Percentiles rank a stretch among this genome's conserved stretches.
These are phyloP conservation scores for Enteromius paludinosus DNA, from an alignment of 2,797 vertebrate species.

Conservation along the genomic window DNA sequence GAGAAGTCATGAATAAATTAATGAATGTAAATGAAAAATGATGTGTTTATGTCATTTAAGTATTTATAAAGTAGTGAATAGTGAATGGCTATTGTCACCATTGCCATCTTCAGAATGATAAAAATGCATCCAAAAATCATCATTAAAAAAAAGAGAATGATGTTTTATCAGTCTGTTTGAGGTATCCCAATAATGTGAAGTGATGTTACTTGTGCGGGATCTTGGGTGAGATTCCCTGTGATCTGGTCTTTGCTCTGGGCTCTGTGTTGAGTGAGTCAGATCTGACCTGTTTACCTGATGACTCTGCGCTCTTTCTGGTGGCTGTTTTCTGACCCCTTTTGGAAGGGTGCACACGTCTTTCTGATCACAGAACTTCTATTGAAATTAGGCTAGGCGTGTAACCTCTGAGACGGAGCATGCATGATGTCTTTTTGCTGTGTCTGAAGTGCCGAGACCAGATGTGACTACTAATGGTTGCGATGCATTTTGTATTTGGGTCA, in stretches of 20 bases:
- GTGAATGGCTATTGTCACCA: neutral
- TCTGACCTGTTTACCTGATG: constrained; percentile 63
- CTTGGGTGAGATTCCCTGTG: constrained; percentile 4
- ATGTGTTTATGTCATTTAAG: neutral
- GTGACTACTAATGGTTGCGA: neutral
- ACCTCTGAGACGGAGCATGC: constrained; percentile 54
- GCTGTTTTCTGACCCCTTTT: constrained; percentile 71
- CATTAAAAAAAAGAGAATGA: neutral
- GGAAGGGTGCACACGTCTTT: constrained; percentile 70
- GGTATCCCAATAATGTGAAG: neutral
- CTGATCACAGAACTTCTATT: constrained; percentile 59
- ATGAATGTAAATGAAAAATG: neutral
- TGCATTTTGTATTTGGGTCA: constrained; percentile 7
- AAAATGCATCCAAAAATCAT: neutral
- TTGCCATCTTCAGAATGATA: neutral
- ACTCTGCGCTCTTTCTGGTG: constrained; percentile 54
- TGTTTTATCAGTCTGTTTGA: neutral
- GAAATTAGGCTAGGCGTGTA: constrained; percentile 57
- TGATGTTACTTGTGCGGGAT: neutral
- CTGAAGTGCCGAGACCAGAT: constrained; percentile 54
- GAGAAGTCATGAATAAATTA: neutral
- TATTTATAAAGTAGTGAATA: neutral
- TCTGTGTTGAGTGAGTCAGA: constrained; percentile 5
- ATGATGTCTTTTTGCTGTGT: constrained; percentile 37
- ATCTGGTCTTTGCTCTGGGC: neutral